phyloP scores from a whole-genome alignment of 2,797 vertebrate genomes.

The Tokudaia tokunoshimensis region DNA sequence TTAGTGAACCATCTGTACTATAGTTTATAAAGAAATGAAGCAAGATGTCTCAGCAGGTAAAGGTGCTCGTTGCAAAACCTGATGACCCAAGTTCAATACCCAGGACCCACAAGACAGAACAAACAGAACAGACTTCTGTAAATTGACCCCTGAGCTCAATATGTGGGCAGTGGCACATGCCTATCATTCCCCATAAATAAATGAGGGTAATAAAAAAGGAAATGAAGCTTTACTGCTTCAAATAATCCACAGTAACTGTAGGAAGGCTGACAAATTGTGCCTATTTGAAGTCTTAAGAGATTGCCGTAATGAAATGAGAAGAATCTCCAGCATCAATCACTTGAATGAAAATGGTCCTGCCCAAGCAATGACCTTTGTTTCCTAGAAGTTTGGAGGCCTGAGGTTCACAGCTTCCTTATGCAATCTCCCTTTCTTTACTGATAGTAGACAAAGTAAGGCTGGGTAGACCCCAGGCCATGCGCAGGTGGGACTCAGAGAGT shows the following conservation, averaged over 20 bases:
- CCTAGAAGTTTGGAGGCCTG: constrained; percentile 40
- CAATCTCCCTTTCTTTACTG: neutral
- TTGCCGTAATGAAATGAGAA: constrained; percentile 59
- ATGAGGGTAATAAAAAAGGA: neutral
- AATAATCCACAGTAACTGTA: constrained; percentile 66
- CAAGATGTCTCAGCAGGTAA: neutral
- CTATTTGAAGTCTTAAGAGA: constrained; percentile 51
- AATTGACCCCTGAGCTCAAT: neutral
- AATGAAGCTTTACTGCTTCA: constrained; percentile 60
- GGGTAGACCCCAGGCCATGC: neutral
- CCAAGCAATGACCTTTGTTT: constrained; percentile 40
- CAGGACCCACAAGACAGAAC: neutral
- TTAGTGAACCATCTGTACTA: constrained; percentile 64
- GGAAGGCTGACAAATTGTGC: constrained; percentile 62
- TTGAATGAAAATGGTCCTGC: constrained; percentile 51
- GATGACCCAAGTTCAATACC: neutral
- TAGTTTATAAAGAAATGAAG: constrained; percentile 74
- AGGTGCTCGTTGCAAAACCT: neutral
- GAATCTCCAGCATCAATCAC: constrained; percentile 57
- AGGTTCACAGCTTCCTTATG: neutral
- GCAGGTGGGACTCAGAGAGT: neutral
- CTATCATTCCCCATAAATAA: neutral
- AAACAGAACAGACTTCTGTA: neutral
- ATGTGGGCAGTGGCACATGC: neutral
- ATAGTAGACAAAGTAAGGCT: neutral